Evolutionary conservation across 2,797 vertebrate genomes (phyloP).

Genomic region (Malacoraja senta): DNA sequence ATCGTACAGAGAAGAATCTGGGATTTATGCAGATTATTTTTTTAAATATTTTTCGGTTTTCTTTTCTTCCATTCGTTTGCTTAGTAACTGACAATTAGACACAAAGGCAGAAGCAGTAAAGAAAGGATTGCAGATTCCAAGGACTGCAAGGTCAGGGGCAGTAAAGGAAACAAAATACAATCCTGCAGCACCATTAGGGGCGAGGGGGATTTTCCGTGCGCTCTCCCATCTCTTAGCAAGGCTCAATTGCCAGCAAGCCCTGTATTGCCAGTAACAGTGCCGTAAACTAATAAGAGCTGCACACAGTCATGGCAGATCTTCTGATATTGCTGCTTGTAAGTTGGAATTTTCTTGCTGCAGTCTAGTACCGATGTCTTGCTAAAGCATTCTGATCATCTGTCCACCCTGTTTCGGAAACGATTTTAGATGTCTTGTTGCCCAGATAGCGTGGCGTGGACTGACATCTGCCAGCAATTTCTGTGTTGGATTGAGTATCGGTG

Average conservation of each 20-base stretch:
- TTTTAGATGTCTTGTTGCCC: neutral
- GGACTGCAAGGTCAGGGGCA: too few species aligned
- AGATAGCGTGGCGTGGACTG: neutral
- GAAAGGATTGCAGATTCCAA: slow-evolving; percentile 51
- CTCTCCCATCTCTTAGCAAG: slow-evolving; percentile 26
- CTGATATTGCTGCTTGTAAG: slow-evolving; percentile 35
- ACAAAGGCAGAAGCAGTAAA: slow-evolving; percentile 69
- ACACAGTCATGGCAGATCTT: neutral
- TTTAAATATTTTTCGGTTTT: slow-evolving; percentile 58
- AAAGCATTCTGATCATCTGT: neutral
- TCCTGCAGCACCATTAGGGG: slow-evolving; percentile 58
- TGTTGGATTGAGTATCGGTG: neutral
- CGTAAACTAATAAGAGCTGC: neutral
- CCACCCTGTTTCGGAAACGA: neutral
- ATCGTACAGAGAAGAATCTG: neutral
- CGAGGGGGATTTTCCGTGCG: slow-evolving; percentile 48
- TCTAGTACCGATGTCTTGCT: neutral
- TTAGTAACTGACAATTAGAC: slow-evolving; percentile 73
- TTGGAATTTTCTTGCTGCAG: neutral
- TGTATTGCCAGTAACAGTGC: neutral
- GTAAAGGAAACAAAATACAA: slow-evolving; percentile 61
- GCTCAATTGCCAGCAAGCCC: neutral
- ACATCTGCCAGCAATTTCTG: neutral
- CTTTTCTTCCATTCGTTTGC: slow-evolving; percentile 65
- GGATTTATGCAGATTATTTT: slow-evolving; percentile 38